Evolutionary conservation across 2,888 invertebrate genomes (phyloP), one percentile per base, ranked within the genome.

Genomic region (Cristatella mucedo): DNA sequence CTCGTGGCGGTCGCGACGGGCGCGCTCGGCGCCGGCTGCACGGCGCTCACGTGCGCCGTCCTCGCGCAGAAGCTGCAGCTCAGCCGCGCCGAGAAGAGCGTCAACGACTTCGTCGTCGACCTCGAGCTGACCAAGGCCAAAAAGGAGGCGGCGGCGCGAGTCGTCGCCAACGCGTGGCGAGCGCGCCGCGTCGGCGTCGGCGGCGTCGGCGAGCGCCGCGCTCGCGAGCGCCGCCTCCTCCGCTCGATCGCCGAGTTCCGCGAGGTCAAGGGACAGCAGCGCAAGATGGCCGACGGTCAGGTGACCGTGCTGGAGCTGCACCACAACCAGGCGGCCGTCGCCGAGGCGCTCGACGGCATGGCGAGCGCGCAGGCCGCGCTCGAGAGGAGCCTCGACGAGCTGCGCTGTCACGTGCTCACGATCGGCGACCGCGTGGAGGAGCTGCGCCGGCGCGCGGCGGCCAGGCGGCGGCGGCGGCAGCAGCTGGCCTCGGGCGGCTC

Each of bases 101-200:
- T 63, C 5, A 61, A 63, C 45, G 59, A 63, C 43, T 63, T 63
- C 45, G 63, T 63, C 6, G 54, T 61, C n/a, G 61, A 61, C 42
- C 57, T 59, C 4, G 58, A 61, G 41, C 46, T 63, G 21, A 59
- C 55, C 40, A 61, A 63, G 42, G 46, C 52, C 16, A 46, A 56
- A 16, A 57, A 57, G 40, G 4, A 34, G 21, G 18, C 32, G 21
- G 33, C 43, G n/a, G 40, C 43, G 9, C 32, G 42, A 29, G 29
- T 43, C n/a, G 26, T 43, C 21, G 38, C 33, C 22, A 34, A 34
- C n/a, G 43, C 40, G 9, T 43, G 43, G 43, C 21, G 24, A 19
- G 38, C 38, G 31, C 31, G n/a, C n/a, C n/a, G n/a, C n/a, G n/a
- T n/a, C n/a, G n/a, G n/a, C n/a, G n/a, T n/a, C n/a, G n/a, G n/a